Percentiles rank a stretch among this genome's conserved stretches.
phyloP scores from a whole-genome alignment of 2,888 invertebrate species.

The Nomada fabriciana region DNA sequence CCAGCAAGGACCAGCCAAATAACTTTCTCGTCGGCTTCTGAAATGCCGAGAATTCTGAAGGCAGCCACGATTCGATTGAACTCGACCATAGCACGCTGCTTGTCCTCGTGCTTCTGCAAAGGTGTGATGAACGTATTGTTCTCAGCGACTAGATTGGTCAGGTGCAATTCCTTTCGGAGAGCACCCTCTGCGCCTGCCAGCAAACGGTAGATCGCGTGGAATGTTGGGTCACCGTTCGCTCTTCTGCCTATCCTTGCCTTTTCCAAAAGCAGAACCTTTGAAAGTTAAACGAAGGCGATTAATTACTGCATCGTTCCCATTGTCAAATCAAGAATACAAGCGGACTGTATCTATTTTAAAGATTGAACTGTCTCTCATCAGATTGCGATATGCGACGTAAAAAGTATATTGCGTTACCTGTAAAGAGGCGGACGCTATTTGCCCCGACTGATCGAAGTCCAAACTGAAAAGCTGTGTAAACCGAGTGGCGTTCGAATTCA shows the following conservation, averaged over 20 bases:
- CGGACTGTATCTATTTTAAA: no score
- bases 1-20: conserved; percentile 96
- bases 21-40: conserved; percentile 91
- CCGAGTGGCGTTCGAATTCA: conserved; percentile 95
- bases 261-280: conserved; percentile 90
- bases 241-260: conserved; percentile 89
- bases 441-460: conserved; percentile 97
- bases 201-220: conserved; percentile 89
- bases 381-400: neutral
- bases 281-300: neutral
- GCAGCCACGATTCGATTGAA: conserved; percentile 93
- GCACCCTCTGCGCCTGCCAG: conserved; percentile 93
- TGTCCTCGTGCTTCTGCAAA: conserved; percentile 92
- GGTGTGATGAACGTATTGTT: conserved; percentile 92
- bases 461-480: conserved; percentile 96
- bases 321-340: no score
- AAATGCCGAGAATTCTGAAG: conserved; percentile 90
- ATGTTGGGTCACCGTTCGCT: conserved; percentile 90
- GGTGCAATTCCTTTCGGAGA: conserved; percentile 92
- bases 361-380: no score
- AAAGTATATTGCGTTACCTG: conserved; percentile 86
- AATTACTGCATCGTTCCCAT: neutral
- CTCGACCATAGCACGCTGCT: conserved; percentile 91
- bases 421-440: conserved; percentile 94
- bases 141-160: conserved; percentile 90